A percentile compares a stretch with the other conserved stretches of the same genome.
phyloP scores from a whole-genome alignment of 2,888 invertebrate genomes.

The Amblyjoppa fuscipennis region DNA sequence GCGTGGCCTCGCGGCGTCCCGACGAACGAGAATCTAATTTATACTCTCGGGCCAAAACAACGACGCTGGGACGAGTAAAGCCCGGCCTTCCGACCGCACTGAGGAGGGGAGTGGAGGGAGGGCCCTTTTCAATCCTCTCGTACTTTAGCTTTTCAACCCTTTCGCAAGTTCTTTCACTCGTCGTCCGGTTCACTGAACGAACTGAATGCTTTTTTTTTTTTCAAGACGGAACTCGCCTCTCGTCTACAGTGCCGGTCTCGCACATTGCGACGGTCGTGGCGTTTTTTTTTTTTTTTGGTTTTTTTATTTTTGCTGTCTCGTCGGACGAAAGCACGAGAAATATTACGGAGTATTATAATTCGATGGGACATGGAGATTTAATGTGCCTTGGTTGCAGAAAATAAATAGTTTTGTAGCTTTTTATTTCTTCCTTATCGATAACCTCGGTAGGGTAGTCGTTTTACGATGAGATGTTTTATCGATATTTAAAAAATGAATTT shows the following conservation, averaged over 20 bases:
- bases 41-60: conserved; percentile 9
- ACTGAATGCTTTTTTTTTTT: conserved; percentile 4
- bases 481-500: not conserved
- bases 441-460: not conserved
- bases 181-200: conserved; percentile 31
- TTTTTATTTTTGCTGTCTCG: not conserved
- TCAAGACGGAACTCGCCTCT: not conserved
- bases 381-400: not conserved
- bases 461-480: not conserved
- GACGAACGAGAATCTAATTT: conserved; percentile 51
- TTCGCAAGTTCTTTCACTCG: conserved; percentile 22
- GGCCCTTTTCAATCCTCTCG: conserved; percentile 23
- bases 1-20: conserved; percentile 13
- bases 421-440: not conserved
- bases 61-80: not conserved
- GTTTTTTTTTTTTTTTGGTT: not conserved
- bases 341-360: not conserved
- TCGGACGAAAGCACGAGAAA: not conserved
- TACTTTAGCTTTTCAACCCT: conserved; percentile 32
- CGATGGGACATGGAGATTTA: not conserved
- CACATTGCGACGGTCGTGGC: not conserved
- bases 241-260: not conserved
- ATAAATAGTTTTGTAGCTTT: not conserved
- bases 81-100: not conserved
- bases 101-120: not conserved